Evolutionary conservation across 2,888 invertebrate species (phyloP), one percentile per base, ranked within the genome.

Genomic region (Stratiomys singularior): DNA sequence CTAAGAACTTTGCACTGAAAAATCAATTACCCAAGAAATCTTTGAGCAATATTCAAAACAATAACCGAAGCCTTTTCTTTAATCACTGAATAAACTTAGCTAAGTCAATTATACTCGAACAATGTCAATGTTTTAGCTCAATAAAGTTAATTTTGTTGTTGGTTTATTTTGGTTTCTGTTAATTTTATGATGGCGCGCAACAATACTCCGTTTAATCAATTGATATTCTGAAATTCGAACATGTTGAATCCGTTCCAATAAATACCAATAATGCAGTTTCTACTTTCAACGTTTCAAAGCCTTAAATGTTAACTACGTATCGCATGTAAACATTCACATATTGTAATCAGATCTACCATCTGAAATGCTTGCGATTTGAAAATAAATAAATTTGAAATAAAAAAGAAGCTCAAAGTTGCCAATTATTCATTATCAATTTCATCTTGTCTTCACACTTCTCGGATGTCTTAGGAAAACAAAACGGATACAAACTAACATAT

Each of bases 341-440:
- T 37, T 37, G 9, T 37, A 37, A 5, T 37, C 37, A 37, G 9
- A 37, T 37, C 3, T 37, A 37, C 9, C 37, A 3, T n/a, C n/a
- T n/a, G n/a, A n/a, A n/a, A n/a, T 37, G 37, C 37, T 37, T 37
- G 37, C 37, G 9, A 37, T 37, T 37, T 37, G 37, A 37, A 37
- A 37, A 37, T 37, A 37, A 37, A 37, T 37, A 37, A 37, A 37
- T 37, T 37, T 9, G 37, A 37, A 37, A 37, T 37, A 37, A 3
- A 37, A 37, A 3, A 37, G 5, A 37, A 37, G 37, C 56, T 52
- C 56, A 72, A 52, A 72, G 71, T 72, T 72, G 71, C 71, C 71
- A 72, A 72, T 56, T 72, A 44, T 15, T 44, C 30, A 18, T 64
- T n/a, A 37, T 66, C 37, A n/a, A 37, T 66, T 18, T 15, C 37